Evolutionary conservation across 2,888 invertebrate species (phyloP), one percentile per base, ranked within the genome.

Genomic region (Lordiphosa fenestrarum): DNA sequence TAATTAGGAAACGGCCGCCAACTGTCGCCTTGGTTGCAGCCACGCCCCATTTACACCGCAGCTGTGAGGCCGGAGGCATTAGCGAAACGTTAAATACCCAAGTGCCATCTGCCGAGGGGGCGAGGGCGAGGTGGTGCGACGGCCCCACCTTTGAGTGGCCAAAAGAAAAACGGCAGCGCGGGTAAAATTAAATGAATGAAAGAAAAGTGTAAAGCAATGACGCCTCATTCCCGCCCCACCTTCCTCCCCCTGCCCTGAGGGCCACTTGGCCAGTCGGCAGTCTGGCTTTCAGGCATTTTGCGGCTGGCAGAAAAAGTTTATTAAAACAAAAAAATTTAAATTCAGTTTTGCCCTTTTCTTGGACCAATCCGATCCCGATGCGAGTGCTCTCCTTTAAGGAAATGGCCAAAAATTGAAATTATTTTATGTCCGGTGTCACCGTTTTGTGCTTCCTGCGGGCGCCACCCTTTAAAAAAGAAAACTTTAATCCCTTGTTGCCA

Each of bases 1-100:
- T 85, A 87, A 87, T 87, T 88, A 87, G 76, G 80, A 81, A 85
- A 74, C 80, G 84, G 82, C 85, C 84, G 76, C 86, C 87, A 87
- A 85, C 87, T 86, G 88, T 83, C 86, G 84, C 73, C 73, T 76
- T 68, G 67, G 67, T 40, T 63, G 58, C 25, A 59, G 65, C 86
- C 83, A 81, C 83, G 80, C 69, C 84, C 84, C 78, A 81, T 85
- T 84, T 84, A 52, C 77, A 84, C 64, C 69, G 66, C 85, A 73
- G 60, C 52, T 61, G 47, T 53, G 50, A 46, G 61, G 63, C 80
- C 65, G 63, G 69, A 52, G 73, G 83, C 81, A 85, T 84, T 83
- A 84, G 82, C 75, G 69, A 73, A 51, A 73, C 86, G 74, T 85
- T 85, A 83, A 85, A 78, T 81, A 70, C 84, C 84, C 71, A 66